Base-by-base conservation (phyloP, 2,888 invertebrate species). In the Aethes cnicana region DNA sequence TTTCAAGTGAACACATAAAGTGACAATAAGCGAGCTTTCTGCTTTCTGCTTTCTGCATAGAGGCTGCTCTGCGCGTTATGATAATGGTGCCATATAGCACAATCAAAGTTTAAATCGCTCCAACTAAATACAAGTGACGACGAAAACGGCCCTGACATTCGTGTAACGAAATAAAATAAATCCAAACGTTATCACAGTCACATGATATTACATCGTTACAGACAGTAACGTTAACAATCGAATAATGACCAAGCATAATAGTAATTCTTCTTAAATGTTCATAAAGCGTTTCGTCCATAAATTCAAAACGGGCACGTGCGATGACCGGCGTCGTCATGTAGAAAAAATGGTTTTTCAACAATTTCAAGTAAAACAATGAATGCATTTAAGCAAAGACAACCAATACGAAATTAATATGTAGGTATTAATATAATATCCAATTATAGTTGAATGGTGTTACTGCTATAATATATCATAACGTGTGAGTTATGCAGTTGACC, bases 301-400 rank as follows among this genome's bases (percentile, higher is more conserved):
- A 75, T 74, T 77, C 73, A 60, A 74, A 69, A 57, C 66, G 54
- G 70, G 77, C 77, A 73, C 74, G 71, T 68, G 77, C 69, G 60
- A 72, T 57, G 35, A 55, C 53, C 59, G 42, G 57, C 46, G 50
- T 56, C 57, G 59, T 61, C 53, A 50, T 61, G 63, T 57, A 61
- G 56, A 61, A n/a, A n/a, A n/a, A n/a, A n/a, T n/a, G 5, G 26
- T 9, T 26, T n/a, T 26, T 2, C 25, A 23, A 23, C 72, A 64
- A 77, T 83, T 79, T 77, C 18, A 4, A 33, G 18, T 18, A 8
- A 30, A 12, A 12, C 5, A 3, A 12, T 2, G n/a, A 14, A 53
- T 57, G 57, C 55, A 55, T 52, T 36, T 23, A 8, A 26, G 11
- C 7, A 16, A 7, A 26, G 6, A 5, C 30, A 42, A 53, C 28